Base-by-base conservation (phyloP, 1,140 invertebrate genomes). In the Papilio helenus region DNA sequence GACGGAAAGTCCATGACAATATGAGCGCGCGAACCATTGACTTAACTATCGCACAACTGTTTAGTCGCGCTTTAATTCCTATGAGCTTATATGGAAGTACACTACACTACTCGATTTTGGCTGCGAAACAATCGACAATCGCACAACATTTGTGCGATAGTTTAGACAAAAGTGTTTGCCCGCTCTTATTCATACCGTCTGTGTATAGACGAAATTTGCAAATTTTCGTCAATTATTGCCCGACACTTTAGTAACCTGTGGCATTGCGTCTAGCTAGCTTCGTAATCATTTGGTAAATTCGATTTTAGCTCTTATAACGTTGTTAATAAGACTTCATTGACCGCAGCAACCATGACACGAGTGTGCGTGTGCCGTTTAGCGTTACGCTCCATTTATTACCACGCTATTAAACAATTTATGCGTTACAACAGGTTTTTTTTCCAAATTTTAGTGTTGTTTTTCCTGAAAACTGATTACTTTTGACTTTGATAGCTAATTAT, bases 321-420 rank as follows among this genome's bases (percentile, higher is more conserved):
- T 58, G 58, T 2, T 34, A 44, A 29, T 61, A 65, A 29, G 61
- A 26, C 23, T 65, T 29, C 34, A 4, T 65, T n/a, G 26, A 29
- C 14, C 26, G 61, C 61, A 65, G 23, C 10, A 65, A 34, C 26
- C 26, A 18, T 29, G 76, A 68, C 79, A 58, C 34, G 44, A 71
- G 81, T 78, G 77, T 83, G 80, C 83, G 84, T 86, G 82, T 85
- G 79, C 72, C 82, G 80, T 84, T 82, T 81, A 82, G 83, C 83
- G 84, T 83, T 76, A 80, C 83, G 85, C 82, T 86, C 85, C 80
- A 86, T 86, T 86, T 84, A 82, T 78, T 80, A 71, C 46, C 61
- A 76, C 79, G 79, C 80, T 81, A 84, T 86, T 86, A 86, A 82
- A 84, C 80, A 84, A 61, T 80, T 85, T 82, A 79, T 76, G 74